phyloP scores from a whole-genome alignment of 2,113 vertebrate genomes.

The Oostethus manadensis region DNA sequence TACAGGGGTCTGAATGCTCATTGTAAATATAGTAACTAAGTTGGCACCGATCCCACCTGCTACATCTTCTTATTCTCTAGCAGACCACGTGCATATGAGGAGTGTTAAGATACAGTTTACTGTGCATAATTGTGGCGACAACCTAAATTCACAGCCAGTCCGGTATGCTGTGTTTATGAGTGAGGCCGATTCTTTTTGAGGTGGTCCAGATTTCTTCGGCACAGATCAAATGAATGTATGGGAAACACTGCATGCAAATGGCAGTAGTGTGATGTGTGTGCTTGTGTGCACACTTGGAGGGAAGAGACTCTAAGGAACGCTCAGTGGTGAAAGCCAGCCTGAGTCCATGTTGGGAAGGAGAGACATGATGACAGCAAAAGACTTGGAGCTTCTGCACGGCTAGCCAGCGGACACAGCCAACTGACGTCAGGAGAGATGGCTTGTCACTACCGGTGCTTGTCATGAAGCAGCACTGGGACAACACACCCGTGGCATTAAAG shows the following conservation, averaged over 20 bases:
- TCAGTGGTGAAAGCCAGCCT: slow-evolving; percentile 48
- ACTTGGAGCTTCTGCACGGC: slow-evolving; percentile 49
- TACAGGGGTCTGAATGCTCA: too few relatives aligned
- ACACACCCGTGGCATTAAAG: slow-evolving; percentile 32
- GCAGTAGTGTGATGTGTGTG: slow-evolving; percentile 13
- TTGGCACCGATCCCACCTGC: too few relatives aligned
- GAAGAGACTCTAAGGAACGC: slow-evolving; percentile 31
- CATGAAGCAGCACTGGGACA: slow-evolving; percentile 38
- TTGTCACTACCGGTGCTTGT: slow-evolving; percentile 61
- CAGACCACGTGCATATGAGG: too few relatives aligned
- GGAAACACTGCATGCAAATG: slow-evolving; percentile 2
- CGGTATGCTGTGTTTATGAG: too few relatives aligned
- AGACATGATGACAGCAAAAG: slow-evolving; percentile 50
- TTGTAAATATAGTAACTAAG: too few relatives aligned
- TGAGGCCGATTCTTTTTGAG: slow-evolving; percentile 14
- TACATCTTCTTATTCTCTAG: too few relatives aligned
- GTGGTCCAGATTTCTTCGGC: slow-evolving; percentile 51
- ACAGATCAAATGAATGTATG: slow-evolving; percentile 43
- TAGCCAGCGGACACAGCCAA: slow-evolving; percentile 37
- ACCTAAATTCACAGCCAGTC: too few relatives aligned
- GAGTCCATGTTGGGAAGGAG: slow-evolving; percentile 53
- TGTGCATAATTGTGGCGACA: too few relatives aligned
- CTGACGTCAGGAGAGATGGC: slow-evolving; percentile 60
- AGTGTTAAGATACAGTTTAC: too few relatives aligned
- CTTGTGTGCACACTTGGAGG: slow-evolving; percentile 19